A percentile compares a stretch with the other conserved stretches of the same genome.
Conservation (phyloP, 2,113 vertebrate species). For the Cromileptes altivelis region DNA sequence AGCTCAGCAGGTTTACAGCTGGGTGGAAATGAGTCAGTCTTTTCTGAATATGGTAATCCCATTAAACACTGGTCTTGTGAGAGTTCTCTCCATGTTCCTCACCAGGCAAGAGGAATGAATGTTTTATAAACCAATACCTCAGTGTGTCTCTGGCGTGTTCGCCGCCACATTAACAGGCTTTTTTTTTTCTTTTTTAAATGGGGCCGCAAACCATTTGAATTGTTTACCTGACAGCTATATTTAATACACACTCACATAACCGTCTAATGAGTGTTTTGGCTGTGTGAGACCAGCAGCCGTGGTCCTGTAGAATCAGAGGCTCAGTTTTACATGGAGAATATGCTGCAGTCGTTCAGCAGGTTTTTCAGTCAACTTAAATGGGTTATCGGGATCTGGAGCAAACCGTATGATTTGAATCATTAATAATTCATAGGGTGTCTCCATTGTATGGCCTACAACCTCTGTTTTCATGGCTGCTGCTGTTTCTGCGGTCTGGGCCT, state of each 20-base stretch:
- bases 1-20: constrained; percentile 71
- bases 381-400: constrained; percentile 52
- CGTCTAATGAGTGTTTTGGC: constrained; percentile 39
- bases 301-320: constrained; percentile 18
- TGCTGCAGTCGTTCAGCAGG: constrained; percentile 43
- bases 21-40: constrained; percentile 65
- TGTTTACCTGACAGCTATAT: constrained; percentile 49
- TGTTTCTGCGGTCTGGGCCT: constrained; percentile 61
- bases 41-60: constrained; percentile 73
- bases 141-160: constrained; percentile 17
- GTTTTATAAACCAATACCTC: constrained; percentile 54
- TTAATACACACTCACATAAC: constrained; percentile 35
- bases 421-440: constrained; percentile 71
- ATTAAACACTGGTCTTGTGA: constrained; percentile 64
- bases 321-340: constrained; percentile 46
- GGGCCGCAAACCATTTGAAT: constrained; percentile 30
- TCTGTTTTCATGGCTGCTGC: constrained; percentile 66
- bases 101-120: constrained; percentile 51
- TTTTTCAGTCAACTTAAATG: constrained; percentile 35
- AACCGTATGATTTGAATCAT: constrained; percentile 68
- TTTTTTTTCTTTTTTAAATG: constrained; percentile 11
- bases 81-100: constrained; percentile 50
- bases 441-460: constrained; percentile 55
- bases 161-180: constrained; percentile 24
- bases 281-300: constrained; percentile 27